Evolutionary conservation across 2,113 vertebrate species (phyloP).

Genomic region (Raphicerus campestris): DNA sequence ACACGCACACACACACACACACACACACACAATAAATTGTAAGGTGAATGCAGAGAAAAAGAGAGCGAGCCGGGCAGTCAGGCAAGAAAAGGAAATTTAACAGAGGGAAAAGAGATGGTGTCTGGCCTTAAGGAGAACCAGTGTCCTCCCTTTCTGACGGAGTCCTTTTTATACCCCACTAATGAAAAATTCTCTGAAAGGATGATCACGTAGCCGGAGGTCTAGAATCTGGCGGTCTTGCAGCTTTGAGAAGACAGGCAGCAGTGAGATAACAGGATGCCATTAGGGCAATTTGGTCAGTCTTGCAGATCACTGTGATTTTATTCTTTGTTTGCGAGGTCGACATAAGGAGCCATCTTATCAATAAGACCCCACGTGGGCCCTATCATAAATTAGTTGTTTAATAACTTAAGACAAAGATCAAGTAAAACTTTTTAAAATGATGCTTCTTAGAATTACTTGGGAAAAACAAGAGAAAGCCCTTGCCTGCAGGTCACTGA

Average conservation of each 20-base stretch:
- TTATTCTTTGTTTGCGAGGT: not conserved
- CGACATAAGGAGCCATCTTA: not conserved
- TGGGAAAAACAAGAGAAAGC: not conserved
- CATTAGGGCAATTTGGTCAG: not conserved
- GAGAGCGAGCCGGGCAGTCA: fast-evolving
- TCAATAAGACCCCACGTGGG: not conserved
- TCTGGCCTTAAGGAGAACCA: not conserved
- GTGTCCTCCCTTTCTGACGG: not conserved
- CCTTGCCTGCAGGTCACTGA: not conserved
- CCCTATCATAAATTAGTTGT: not conserved
- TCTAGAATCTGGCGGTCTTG: not conserved
- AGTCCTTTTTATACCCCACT: not conserved
- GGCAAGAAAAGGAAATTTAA: not conserved
- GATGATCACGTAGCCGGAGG: fast-evolving
- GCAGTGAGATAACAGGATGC: not conserved
- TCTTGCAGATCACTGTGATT: not conserved
- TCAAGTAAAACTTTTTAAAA: not conserved
- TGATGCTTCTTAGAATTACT: not conserved
- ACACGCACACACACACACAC: not conserved
- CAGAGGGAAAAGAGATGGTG: not conserved
- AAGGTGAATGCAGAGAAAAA: not conserved
- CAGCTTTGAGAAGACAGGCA: not conserved
- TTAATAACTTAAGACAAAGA: not conserved
- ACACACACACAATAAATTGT: not conserved
- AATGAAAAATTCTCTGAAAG: not conserved